Evolutionary conservation across 2,888 invertebrate genomes (phyloP).

Genomic region (Creontiades dilutus): DNA sequence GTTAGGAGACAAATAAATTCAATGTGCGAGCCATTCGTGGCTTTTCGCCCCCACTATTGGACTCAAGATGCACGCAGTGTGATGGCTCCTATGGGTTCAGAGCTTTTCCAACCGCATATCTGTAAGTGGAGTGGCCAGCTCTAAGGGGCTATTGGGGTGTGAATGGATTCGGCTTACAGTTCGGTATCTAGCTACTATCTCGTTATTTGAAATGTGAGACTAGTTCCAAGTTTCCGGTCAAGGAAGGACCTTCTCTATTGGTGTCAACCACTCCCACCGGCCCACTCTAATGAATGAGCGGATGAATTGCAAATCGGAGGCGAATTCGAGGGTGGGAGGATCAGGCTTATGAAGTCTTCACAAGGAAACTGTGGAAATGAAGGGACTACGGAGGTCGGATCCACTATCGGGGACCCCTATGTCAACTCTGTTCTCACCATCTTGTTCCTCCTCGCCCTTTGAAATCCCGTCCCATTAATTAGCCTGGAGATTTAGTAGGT

Average conservation of each 20-base stretch:
- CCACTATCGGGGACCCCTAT: not conserved
- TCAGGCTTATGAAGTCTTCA: slow-evolving; percentile 40
- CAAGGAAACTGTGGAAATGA: slow-evolving; percentile 45
- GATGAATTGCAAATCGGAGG: slow-evolving; percentile 57
- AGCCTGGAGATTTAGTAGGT: slow-evolving; percentile 46
- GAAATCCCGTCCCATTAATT: slow-evolving; percentile 59
- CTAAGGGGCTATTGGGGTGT: no score
- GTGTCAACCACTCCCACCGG: slow-evolving; percentile 2
- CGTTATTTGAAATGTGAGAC: no score
- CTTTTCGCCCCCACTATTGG: not conserved
- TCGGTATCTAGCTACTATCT: no score
- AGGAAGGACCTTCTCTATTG: not conserved
- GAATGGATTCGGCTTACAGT: no score
- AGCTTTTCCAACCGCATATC: no score
- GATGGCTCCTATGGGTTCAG: no score
- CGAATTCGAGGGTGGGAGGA: not conserved
- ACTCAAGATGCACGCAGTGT: no score
- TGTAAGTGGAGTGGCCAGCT: no score
- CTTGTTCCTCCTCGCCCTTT: slow-evolving; percentile 19
- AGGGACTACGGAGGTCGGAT: slow-evolving; percentile 1
- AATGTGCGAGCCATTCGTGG: not conserved
- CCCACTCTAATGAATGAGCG: slow-evolving; percentile 24
- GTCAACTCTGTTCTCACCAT: not conserved
- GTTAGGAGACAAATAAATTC: no score
- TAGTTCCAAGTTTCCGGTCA: not conserved